A percentile compares a stretch with the other conserved stretches of the same genome.
These are phyloP conservation scores for Sylvia borin DNA, from an alignment of 2,797 vertebrate genomes.

Conservation along the genomic window DNA sequence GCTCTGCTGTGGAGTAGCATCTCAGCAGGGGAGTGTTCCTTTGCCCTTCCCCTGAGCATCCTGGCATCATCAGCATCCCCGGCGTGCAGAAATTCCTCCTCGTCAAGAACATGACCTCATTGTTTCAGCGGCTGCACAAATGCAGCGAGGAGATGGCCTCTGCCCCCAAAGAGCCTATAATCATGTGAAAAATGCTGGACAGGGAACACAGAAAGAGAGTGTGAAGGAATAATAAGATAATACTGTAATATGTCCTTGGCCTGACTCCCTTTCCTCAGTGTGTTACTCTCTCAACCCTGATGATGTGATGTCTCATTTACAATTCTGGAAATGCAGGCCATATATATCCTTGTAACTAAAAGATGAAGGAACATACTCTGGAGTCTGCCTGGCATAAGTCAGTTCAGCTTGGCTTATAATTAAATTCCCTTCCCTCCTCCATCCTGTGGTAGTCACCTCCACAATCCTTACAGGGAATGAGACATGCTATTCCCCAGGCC, in stretches of 20 bases:
- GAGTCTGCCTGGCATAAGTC: slow-evolving; percentile 12
- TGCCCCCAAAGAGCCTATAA: slow-evolving; percentile 25
- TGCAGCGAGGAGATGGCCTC: slow-evolving; percentile 19
- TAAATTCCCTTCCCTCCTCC: not conserved
- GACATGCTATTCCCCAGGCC: not conserved
- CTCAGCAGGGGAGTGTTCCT: not conserved
- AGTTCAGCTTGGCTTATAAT: not conserved
- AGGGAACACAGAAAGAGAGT: slow-evolving; percentile 29
- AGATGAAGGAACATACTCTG: not conserved
- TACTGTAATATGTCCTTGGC: slow-evolving; percentile 52
- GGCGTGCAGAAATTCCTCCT: not conserved
- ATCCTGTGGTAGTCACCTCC: not conserved
- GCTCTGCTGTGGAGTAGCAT: not conserved
- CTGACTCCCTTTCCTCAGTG: slow-evolving; percentile 22
- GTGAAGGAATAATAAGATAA: slow-evolving; percentile 61
- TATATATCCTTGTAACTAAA: not conserved
- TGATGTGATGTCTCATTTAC: slow-evolving; percentile 67
- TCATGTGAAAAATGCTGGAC: slow-evolving; percentile 38
- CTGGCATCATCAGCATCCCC: slow-evolving; percentile 17
- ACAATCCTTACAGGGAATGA: not conserved
- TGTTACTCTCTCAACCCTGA: slow-evolving; percentile 39
- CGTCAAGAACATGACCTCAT: slow-evolving; percentile 35
- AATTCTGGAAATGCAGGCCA: slow-evolving; percentile 28
- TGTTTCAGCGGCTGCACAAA: slow-evolving; percentile 25
- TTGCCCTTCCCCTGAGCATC: not conserved